These are phyloP conservation scores for Bufo bufo DNA, from an alignment of 2,113 vertebrate species.

Conservation along the genomic window DNA sequence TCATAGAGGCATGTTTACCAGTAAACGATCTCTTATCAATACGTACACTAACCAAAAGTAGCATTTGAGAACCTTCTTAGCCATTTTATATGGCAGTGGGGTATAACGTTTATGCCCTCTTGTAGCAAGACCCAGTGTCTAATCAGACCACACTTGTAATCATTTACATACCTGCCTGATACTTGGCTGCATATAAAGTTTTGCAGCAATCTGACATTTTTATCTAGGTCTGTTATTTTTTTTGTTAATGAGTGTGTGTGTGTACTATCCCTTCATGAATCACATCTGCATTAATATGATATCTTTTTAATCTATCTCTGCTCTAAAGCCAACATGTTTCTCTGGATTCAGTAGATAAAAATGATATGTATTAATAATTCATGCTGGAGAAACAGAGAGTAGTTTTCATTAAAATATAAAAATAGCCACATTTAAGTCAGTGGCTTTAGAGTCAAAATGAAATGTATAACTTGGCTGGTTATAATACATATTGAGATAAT, in stretches of 20 bases:
- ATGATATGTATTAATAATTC: constrained; percentile 44
- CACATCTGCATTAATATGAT: constrained; percentile 43
- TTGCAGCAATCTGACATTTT: background rate
- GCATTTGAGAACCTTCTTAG: too few relatives aligned
- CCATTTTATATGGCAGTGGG: too few relatives aligned
- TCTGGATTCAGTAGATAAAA: constrained; percentile 5
- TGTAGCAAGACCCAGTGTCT: too few relatives aligned
- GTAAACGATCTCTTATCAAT: too few relatives aligned
- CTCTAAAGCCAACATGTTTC: constrained; percentile 16
- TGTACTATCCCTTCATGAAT: constrained; percentile 42
- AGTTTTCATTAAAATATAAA: constrained; percentile 31
- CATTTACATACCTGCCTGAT: too few relatives aligned
- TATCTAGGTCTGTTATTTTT: background rate
- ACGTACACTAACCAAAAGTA: too few relatives aligned
- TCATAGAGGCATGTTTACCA: too few relatives aligned
- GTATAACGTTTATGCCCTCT: too few relatives aligned
- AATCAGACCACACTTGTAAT: too few relatives aligned
- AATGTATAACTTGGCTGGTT: background rate
- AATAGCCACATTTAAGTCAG: constrained; percentile 33
- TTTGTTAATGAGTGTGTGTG: background rate
- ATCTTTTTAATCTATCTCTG: constrained; percentile 30
- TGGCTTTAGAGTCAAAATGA: background rate
- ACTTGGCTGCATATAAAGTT: background rate
- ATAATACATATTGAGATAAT: background rate
- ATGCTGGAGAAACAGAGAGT: background rate